Evolutionary conservation across 1,140 invertebrate species (phyloP).

Genomic region (Apis florea): DNA sequence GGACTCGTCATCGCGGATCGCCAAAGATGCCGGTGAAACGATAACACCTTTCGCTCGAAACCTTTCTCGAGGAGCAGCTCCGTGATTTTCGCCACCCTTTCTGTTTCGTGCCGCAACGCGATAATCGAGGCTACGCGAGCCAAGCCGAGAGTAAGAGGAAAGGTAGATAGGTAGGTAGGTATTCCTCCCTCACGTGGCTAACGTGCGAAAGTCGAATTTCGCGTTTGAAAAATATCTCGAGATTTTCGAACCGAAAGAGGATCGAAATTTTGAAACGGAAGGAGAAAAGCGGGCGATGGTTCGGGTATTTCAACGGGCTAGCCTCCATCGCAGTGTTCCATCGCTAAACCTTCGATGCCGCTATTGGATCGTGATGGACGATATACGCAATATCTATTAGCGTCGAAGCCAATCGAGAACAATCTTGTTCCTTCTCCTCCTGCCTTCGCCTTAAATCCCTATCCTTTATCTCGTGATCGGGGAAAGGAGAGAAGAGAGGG

Average conservation of each 20-base stretch:
- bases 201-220: constrained; percentile 64
- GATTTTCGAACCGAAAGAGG: constrained; percentile 4
- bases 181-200: constrained; percentile 58
- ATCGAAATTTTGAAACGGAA: constrained; percentile 9
- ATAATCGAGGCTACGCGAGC: constrained; percentile 37
- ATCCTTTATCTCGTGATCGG: background rate
- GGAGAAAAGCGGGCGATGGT: too few species aligned
- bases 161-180: constrained; percentile 70
- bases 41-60: background rate
- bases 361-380: constrained; percentile 41
- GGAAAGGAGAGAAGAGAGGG: background rate
- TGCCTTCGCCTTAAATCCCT: rapidly evolving
- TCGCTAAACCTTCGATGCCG: background rate
- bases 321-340: background rate
- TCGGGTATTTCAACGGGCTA: background rate
- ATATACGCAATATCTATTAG: constrained; percentile 68
- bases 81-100: constrained; percentile 23
- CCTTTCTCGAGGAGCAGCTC: background rate
- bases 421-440: constrained; percentile 39
- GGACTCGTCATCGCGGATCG: background rate
- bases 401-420: constrained; percentile 52
- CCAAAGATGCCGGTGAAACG: background rate
- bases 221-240: constrained; percentile 61
- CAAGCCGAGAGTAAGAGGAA: too few species aligned
- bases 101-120: constrained; percentile 17